Evolutionary conservation across 2,888 invertebrate species (phyloP), one percentile per base, ranked within the genome.

Genomic region (Drosophila lutescens): DNA sequence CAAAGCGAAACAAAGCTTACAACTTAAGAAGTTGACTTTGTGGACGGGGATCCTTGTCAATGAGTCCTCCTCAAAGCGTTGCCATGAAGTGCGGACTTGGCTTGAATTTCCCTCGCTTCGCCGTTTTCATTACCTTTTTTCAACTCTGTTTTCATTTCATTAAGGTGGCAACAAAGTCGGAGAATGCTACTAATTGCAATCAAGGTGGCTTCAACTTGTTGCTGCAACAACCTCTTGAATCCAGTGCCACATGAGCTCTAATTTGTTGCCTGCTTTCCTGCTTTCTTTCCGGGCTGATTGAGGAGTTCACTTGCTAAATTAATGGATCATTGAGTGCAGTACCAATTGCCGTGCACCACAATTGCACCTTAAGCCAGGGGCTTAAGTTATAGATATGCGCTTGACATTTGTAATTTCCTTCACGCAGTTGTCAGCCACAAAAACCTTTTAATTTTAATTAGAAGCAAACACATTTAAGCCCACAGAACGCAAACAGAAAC

Each of bases 131-230:
- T 61, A 32, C 40, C 44, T 53, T 55, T 55, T 57, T 46, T 46
- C 50, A 50, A 55, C 59, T 83, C 80, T 88, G 88, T 88, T 86
- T 83, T 77, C 72, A 63, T 86, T 86, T 83, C 84, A 83, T 84
- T 88, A 88, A 70, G 63, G 68, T 70, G 54, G 78, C 78, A 76
- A 84, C 88, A 88, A 80, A 80, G 86, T 88, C 63, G 67, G 74
- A 75, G 77, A 65, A 67, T 65, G 74, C 77, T 61, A 76, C 86
- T 88, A 89, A 89, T 90, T 89, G 90, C 89, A 89, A 90, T 90
- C 88, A 90, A 77, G 85, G 79, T 80, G 78, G 56, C 85, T 90
- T 85, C 66, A 78, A 84, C 86, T 82, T 80, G 81, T 80, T 80
- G 81, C 82, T 58, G 44, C 34, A 44, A 50, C 54, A 50, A 63